Conservation (phyloP, 2,113 vertebrate genomes). For the Xenopus tropicalis region DNA sequence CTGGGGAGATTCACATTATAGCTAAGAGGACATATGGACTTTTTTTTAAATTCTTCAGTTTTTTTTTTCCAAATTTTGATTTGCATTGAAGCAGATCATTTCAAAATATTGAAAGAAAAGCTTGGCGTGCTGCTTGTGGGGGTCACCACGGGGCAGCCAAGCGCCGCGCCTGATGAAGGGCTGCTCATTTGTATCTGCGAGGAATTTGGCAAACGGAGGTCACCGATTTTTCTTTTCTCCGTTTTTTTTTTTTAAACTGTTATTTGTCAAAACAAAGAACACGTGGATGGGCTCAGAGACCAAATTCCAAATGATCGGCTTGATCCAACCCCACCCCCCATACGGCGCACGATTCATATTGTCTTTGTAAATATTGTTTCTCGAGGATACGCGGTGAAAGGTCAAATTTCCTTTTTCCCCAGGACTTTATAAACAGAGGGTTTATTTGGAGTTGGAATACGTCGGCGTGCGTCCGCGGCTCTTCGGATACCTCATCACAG, state of each 20-base stretch:
- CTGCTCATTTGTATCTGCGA: conserved; percentile 49
- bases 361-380: conserved; percentile 27
- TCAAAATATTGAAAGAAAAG: conserved; percentile 51
- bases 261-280: conserved; percentile 52
- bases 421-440: conserved; percentile 11
- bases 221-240: neutral
- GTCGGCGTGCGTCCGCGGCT: neutral
- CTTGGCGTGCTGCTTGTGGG: conserved; percentile 47
- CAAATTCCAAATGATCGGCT: conserved; percentile 21
- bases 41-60: conserved; percentile 44
- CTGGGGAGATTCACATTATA: conserved; percentile 18
- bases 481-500: neutral
- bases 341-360: conserved; percentile 9
- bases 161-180: conserved; percentile 48
- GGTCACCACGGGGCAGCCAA: conserved; percentile 52
- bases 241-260: conserved; percentile 29
- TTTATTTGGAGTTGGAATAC: conserved; percentile 1
- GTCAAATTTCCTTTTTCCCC: neutral
- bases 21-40: conserved; percentile 18
- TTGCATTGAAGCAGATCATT: conserved; percentile 41
- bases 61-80: conserved; percentile 38
- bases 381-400: conserved; percentile 28
- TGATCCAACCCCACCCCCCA: conserved; percentile 6
- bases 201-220: conserved; percentile 44
- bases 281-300: conserved; percentile 42